phyloP scores from a whole-genome alignment of 2,113 vertebrate species.

The Hydrolagus affinis region DNA sequence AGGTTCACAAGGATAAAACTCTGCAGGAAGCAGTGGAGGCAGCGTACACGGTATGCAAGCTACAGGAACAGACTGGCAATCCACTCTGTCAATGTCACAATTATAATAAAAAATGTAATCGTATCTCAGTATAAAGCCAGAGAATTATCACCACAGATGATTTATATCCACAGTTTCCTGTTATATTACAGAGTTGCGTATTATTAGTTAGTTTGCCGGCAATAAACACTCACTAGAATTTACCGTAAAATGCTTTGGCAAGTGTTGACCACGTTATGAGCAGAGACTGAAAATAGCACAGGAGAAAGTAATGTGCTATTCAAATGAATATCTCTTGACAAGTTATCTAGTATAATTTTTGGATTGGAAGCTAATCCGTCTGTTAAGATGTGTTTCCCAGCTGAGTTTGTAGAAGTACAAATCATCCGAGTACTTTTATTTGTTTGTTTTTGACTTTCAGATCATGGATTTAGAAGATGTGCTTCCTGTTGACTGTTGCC shows the following conservation, averaged over 20 bases:
- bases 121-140: neutral
- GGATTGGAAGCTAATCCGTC: no score
- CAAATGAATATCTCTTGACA: no score
- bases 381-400: neutral
- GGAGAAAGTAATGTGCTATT: no score
- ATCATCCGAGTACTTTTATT: neutral
- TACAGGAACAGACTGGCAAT: neutral
- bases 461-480: slow-evolving; percentile 83
- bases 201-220: neutral
- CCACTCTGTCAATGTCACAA: no score
- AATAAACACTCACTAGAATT: neutral
- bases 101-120: neutral
- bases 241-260: neutral
- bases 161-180: neutral
- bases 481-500: slow-evolving; percentile 79
- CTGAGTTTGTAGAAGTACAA: neutral
- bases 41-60: slow-evolving; percentile 73
- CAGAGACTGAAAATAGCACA: no score
- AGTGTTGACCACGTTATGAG: neutral
- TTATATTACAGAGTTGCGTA: slow-evolving; percentile 23
- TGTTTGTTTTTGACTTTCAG: slow-evolving; percentile 46
- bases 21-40: slow-evolving; percentile 87
- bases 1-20: slow-evolving; percentile 94
- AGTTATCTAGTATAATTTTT: no score
- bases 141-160: no score